These are phyloP conservation scores for Poecilobothrus nobilitatus DNA, from an alignment of 2,888 invertebrate genomes.

Conservation along the genomic window DNA sequence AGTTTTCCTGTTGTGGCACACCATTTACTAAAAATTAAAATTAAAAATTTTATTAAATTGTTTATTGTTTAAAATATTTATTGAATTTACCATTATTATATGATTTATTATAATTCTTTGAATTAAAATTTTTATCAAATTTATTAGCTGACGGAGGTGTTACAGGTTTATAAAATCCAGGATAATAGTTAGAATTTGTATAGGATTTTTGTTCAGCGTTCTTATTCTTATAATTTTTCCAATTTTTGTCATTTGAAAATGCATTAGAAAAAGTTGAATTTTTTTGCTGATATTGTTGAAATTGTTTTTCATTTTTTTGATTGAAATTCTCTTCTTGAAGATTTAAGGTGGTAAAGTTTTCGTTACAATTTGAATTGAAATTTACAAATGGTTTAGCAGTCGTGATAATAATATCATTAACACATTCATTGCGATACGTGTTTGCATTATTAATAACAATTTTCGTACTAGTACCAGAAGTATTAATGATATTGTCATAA, in stretches of 20 bases:
- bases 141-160: neutral
- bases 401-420: neutral
- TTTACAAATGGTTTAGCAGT: neutral
- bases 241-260: neutral
- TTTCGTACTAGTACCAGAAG: neutral
- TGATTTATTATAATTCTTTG: neutral
- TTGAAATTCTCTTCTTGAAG: neutral
- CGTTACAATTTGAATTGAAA: neutral
- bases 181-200: neutral
- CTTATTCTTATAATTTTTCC: neutral
- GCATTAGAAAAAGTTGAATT: neutral
- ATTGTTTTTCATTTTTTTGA: neutral
- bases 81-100: neutral
- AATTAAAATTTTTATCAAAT: slow-evolving; percentile 1
- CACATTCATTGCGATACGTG: neutral
- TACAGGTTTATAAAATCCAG: neutral
- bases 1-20: neutral
- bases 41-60: neutral
- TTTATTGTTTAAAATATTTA: neutral
- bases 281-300: slow-evolving; percentile 7
- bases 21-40: slow-evolving; percentile 2
- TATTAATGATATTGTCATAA: neutral
- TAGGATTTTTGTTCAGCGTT: neutral
- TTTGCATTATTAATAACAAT: neutral
- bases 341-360: neutral